A percentile compares a stretch with the other conserved stretches of the same genome.
Evolutionary conservation across 2,113 vertebrate species (phyloP).

Genomic region (Gymnarchus niloticus): DNA sequence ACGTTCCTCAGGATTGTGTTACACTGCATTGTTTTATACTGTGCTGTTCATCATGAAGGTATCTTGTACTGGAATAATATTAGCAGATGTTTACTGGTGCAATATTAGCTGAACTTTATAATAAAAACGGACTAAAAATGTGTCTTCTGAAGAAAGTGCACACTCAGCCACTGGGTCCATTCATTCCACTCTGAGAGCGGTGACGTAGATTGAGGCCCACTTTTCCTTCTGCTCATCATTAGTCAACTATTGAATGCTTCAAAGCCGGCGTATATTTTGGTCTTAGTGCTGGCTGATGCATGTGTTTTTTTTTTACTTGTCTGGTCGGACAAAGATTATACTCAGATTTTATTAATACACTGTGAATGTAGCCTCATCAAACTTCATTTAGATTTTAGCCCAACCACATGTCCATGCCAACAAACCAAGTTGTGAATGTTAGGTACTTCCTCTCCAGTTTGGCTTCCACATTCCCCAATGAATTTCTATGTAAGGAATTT

Average conservation of each 20-base stretch:
- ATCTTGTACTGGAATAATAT: not conserved
- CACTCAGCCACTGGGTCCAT: not conserved
- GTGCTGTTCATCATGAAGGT: not conserved
- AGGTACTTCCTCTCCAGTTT: not conserved
- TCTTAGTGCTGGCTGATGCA: not conserved
- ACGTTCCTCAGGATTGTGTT: not conserved
- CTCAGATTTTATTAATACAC: not conserved
- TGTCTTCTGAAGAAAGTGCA: not conserved
- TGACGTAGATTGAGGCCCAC: not conserved
- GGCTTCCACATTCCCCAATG: no score
- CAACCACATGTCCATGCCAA: no score
- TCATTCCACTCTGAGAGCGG: no score
- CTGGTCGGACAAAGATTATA: not conserved
- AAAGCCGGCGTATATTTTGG: not conserved
- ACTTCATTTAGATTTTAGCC: not conserved
- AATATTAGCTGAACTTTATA: not conserved
- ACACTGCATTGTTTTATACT: not conserved
- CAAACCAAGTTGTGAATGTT: not conserved
- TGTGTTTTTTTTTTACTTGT: not conserved
- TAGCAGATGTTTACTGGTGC: not conserved
- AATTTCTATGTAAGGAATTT: not conserved
- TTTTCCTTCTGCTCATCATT: not conserved
- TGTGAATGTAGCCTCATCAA: not conserved
- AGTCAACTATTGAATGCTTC: conserved; percentile 4
- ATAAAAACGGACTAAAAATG: not conserved